phyloP scores from a whole-genome alignment of 2,113 vertebrate species.

The Xiphophorus hellerii region DNA sequence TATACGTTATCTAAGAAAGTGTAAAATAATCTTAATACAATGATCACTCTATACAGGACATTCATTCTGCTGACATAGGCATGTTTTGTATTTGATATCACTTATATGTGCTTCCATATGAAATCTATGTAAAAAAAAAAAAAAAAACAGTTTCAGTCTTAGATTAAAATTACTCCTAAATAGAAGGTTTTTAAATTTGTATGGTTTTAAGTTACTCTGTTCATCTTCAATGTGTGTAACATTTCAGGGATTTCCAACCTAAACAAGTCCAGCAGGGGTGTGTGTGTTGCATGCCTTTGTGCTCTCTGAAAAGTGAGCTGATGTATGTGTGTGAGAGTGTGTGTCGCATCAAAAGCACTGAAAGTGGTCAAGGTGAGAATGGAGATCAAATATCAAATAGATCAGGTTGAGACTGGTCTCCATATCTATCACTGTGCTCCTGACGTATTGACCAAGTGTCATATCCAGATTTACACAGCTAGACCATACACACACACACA shows the following conservation, averaged over 20 bases:
- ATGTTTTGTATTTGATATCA: too few relatives aligned
- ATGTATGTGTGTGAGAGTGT: not conserved
- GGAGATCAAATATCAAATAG: constrained; percentile 54
- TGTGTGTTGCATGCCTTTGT: constrained; percentile 2
- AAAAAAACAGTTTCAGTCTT: not conserved
- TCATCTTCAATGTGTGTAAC: too few relatives aligned
- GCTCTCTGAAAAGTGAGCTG: not conserved
- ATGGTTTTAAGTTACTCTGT: not conserved
- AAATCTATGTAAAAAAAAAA: not conserved
- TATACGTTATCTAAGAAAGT: too few relatives aligned
- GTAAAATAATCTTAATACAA: too few relatives aligned
- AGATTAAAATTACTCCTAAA: not conserved
- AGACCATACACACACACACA: not conserved
- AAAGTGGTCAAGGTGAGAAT: constrained; percentile 62
- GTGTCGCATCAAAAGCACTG: not conserved
- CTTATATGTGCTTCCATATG: not conserved
- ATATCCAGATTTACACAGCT: constrained; percentile 12
- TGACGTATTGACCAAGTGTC: constrained; percentile 58
- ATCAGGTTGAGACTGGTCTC: constrained; percentile 54
- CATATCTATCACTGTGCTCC: constrained; percentile 57
- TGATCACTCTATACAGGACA: too few relatives aligned
- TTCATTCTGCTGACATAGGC: too few relatives aligned
- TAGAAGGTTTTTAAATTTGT: not conserved
- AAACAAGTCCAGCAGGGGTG: not conserved
- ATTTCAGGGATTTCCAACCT: not conserved